Base-by-base conservation (phyloP, 92 coral and sea anemone genomes). In the Ricordea florida region DNA sequence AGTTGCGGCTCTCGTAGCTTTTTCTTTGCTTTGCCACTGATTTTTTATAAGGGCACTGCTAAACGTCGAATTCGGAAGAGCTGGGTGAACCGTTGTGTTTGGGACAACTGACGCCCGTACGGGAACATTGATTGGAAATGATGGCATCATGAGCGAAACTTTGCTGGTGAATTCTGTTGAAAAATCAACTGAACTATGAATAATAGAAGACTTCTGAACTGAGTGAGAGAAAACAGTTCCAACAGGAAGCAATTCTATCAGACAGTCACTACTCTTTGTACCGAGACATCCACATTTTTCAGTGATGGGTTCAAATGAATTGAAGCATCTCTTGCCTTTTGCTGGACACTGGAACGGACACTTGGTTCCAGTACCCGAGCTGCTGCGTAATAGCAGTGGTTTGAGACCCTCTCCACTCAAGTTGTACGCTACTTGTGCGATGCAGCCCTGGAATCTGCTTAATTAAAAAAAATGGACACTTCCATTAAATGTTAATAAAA, bases 381-480 rank as follows among this genome's bases (percentile, higher is more conserved):
- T 53, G 15, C 7, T 18, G 3, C 21, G 53, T 20, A 70, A 41
- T 16, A 53, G 51, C 14, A 70, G 21, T 5, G 65, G 64, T 53
- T 41, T 21, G 40, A 65, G 55, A 25, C 28, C 13, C 42, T 31
- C 41, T 18, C 23, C 65, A 30, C 52, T 51, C 15, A 30, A 40
- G 25, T 20, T 55, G 26, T 53, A 53, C 6, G 53, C 56, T 22
- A 70, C 42, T 18, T 53, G 77, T 1, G 64, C 77, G n/a, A 70
- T 41, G 44, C 77, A 70, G 1, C 77, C 77, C 31, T 70, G 55
- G 58, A 70, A 70, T 18, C 77, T 70, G 65, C 2, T 14, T 27
- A 31, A 63, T 53, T 55, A 22, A 55, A 56, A 40, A 14, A 70
- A 41, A 40, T 41, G 15, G 9, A n/a, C n/a, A n/a, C n/a, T n/a